A percentile compares a stretch with the other conserved stretches of the same genome.
These are phyloP conservation scores for Plebejus argus DNA, from an alignment of 2,888 invertebrate species.

Conservation along the genomic window DNA sequence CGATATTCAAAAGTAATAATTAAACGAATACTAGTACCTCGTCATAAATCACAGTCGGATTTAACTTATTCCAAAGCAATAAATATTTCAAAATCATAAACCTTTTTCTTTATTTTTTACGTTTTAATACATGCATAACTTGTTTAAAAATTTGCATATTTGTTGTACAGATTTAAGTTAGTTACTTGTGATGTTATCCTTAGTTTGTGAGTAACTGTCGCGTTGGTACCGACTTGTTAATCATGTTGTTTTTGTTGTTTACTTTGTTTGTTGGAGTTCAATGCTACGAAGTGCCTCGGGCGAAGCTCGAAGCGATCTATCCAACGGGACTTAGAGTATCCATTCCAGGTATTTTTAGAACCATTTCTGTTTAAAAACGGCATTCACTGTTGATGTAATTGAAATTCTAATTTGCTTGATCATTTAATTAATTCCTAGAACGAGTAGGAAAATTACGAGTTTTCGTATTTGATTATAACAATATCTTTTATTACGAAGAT, in stretches of 20 bases:
- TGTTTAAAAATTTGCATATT: slow-evolving; percentile 6
- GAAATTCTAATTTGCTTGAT: background rate
- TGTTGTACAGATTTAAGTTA: background rate
- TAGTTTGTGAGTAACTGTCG: background rate
- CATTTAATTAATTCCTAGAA: background rate
- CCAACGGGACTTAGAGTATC: slow-evolving; percentile 82
- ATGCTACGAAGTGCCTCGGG: slow-evolving; percentile 66
- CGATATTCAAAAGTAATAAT: background rate
- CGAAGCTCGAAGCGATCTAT: slow-evolving; percentile 78
- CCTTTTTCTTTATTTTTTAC: background rate
- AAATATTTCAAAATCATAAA: background rate
- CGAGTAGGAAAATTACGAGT: background rate
- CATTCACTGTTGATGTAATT: background rate
- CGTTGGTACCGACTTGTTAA: background rate
- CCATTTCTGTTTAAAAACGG: background rate
- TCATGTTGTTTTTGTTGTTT: slow-evolving; percentile 2
- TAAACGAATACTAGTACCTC: background rate
- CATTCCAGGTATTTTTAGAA: slow-evolving; percentile 73
- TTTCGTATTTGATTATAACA: background rate
- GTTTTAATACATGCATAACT: background rate
- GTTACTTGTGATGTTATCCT: background rate
- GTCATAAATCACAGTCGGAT: too few species aligned
- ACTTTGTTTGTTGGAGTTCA: slow-evolving; percentile 3
- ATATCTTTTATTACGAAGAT: background rate
- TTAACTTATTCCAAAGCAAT: slow-evolving; percentile 13